Evolutionary conservation across 2,888 invertebrate species (phyloP).

Genomic region (Elegia similella): DNA sequence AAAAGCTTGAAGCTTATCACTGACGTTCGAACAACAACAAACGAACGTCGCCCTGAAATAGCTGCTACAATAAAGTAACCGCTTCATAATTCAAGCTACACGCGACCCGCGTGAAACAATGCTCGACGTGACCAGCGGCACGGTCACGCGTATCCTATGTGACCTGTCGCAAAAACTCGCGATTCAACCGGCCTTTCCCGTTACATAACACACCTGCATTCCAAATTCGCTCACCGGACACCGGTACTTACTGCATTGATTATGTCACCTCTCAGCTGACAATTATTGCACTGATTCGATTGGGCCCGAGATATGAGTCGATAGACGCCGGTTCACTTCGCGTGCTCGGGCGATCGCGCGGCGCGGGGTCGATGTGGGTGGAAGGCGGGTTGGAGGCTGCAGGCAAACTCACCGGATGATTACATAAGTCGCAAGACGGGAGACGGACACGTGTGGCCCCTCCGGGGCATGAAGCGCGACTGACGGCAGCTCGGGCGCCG

Average conservation of each 20-base stretch:
- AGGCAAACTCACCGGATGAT: slow-evolving; percentile 77
- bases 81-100: slow-evolving; percentile 4
- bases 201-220: slow-evolving; percentile 73
- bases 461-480: slow-evolving; percentile 74
- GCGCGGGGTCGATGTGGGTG: slow-evolving; percentile 59
- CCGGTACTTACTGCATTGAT: slow-evolving; percentile 77
- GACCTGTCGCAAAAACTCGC: slow-evolving; percentile 6
- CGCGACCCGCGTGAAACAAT: slow-evolving; percentile 4
- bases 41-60: neutral
- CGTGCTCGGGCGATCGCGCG: slow-evolving; percentile 39
- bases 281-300: slow-evolving; percentile 54
- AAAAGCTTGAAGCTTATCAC: neutral
- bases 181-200: slow-evolving; percentile 41
- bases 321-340: slow-evolving; percentile 37
- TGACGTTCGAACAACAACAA: neutral
- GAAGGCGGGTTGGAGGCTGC: slow-evolving; percentile 61
- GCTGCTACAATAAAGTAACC: neutral
- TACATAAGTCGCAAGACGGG: slow-evolving; percentile 75
- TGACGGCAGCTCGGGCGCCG: slow-evolving; percentile 66
- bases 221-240: slow-evolving; percentile 58
- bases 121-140: slow-evolving; percentile 4
- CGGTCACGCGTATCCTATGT: slow-evolving; percentile 20
- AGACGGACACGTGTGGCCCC: slow-evolving; percentile 73
- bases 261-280: slow-evolving; percentile 76
- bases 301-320: slow-evolving; percentile 47